Evolutionary conservation across 2,888 invertebrate species (phyloP), one percentile per base, ranked within the genome.

Genomic region (Cactoblastis cactorum): DNA sequence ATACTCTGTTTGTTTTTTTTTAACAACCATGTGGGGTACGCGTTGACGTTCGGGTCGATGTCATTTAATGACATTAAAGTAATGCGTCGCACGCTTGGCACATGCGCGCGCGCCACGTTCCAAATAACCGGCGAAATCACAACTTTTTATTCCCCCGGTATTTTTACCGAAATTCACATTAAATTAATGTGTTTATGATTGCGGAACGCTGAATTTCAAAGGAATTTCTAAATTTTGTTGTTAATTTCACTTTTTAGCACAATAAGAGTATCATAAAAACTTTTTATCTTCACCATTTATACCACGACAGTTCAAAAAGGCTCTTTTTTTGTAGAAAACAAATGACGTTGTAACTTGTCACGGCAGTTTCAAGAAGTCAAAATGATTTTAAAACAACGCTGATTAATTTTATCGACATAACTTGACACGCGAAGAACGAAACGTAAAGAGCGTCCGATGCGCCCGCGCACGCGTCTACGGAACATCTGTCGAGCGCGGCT

Each of bases 61-160:
- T 86, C 85, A 86, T 78, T 75, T 74, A 73, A 71, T 80, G 85
- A 80, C 83, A 76, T 78, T 67, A 74, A 68, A 84, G 83, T 77
- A 79, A 84, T 82, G 82, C 79, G 81, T 63, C 53, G 69, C 56
- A 61, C 65, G 80, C 70, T 86, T 86, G 87, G 88, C 88, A 86
- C 77, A 73, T 67, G 80, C 79, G 74, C 77, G 59, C 58, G 76
- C 68, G 74, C 64, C 63, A 67, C 69, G 71, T 71, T 77, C 77
- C 77, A 77, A 81, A 76, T 71, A 72, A 76, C 77, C 66, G 57
- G 61, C 71, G 65, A 78, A 79, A 79, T 76, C 70, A 66, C 63
- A 61, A 63, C 28, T 58, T 64, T 74, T 77, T 71, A 76, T 76
- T 75, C 62, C 49, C 59, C 12, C 62, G 63, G 58, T 70, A 71